Evolutionary conservation across 1,140 invertebrate species (phyloP).

Genomic region (Aricia agestis): DNA sequence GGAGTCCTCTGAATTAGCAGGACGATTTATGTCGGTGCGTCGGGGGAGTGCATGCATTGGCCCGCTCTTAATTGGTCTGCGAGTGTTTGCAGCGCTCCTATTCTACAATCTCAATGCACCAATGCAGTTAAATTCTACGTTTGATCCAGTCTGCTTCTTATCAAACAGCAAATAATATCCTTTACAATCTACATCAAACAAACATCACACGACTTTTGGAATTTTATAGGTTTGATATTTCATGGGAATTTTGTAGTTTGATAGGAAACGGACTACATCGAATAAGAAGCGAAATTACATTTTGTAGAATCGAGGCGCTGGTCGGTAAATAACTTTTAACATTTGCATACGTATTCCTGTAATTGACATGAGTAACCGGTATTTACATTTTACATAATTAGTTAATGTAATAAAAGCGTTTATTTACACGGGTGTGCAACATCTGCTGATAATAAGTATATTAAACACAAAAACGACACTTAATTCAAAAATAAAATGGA

Average conservation of each 20-base stretch:
- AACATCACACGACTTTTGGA: too few relatives aligned
- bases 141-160: too few relatives aligned
- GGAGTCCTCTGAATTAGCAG: slow-evolving; percentile 58
- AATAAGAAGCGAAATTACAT: too few relatives aligned
- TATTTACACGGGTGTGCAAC: slow-evolving; percentile 2
- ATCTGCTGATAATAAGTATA: not conserved
- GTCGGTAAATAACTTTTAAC: not conserved
- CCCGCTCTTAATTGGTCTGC: slow-evolving; percentile 35
- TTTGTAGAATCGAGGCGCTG: too few relatives aligned
- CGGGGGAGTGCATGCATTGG: slow-evolving; percentile 40
- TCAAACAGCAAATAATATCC: too few relatives aligned
- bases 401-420: not conserved
- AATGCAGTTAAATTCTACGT: too few relatives aligned
- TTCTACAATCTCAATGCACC: too few relatives aligned
- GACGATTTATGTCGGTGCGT: slow-evolving; percentile 57
- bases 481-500: not conserved
- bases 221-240: too few relatives aligned
- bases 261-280: too few relatives aligned
- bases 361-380: slow-evolving; percentile 1
- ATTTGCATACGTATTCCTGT: slow-evolving; percentile 1
- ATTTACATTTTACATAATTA: slow-evolving; percentile 1
- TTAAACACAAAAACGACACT: not conserved
- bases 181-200: too few relatives aligned
- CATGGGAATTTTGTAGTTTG: too few relatives aligned
- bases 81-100: not conserved